phyloP scores from a whole-genome alignment of 2,113 vertebrate species.

The Lagenorhynchus albirostris region DNA sequence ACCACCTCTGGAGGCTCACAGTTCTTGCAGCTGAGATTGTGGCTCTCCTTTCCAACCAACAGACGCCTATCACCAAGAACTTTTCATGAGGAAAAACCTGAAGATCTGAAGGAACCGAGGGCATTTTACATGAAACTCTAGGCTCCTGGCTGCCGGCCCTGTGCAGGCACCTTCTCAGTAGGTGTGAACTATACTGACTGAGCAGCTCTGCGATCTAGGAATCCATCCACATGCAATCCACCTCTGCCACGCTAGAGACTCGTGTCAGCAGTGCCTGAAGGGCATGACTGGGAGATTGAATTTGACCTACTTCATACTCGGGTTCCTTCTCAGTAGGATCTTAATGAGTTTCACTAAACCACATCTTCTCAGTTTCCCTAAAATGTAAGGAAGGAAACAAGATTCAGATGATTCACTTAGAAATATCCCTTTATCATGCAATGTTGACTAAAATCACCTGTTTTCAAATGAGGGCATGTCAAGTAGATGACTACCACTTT shows the following conservation, averaged over 20 bases:
- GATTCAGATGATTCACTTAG: constrained; percentile 13
- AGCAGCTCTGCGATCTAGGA: background rate
- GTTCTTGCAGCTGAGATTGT: background rate
- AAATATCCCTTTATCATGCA: constrained; percentile 8
- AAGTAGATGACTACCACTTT: background rate
- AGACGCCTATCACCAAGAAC: background rate
- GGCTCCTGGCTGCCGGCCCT: background rate
- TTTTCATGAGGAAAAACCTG: background rate
- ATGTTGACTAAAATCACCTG: constrained; percentile 25
- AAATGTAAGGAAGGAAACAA: constrained; percentile 14
- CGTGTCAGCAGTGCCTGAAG: background rate
- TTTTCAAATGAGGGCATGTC: background rate
- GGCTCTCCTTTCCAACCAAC: background rate
- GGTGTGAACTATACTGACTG: background rate
- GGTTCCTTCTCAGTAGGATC: background rate
- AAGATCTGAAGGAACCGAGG: background rate
- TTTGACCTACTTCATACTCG: constrained; percentile 45
- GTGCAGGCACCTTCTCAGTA: background rate
- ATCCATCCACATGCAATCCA: background rate
- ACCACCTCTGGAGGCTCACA: background rate
- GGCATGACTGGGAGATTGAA: background rate
- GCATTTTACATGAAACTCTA: background rate
- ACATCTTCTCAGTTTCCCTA: constrained; percentile 22
- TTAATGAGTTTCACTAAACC: constrained; percentile 53
- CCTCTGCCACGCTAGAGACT: background rate